Evolutionary conservation across 2,113 vertebrate genomes (phyloP).

Genomic region (Sitta europaea): DNA sequence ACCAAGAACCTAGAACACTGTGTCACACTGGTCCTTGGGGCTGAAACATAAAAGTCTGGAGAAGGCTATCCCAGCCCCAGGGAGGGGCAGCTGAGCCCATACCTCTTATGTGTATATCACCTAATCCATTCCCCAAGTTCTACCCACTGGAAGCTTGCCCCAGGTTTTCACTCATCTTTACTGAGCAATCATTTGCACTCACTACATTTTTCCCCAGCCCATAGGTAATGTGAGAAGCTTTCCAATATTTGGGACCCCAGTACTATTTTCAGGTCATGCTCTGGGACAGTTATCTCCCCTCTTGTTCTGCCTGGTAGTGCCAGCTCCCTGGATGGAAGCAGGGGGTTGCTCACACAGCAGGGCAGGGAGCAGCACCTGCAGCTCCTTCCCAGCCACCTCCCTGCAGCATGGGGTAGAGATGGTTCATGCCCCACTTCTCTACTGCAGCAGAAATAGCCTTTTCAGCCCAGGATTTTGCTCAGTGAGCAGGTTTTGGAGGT

Average conservation of each 20-base stretch:
- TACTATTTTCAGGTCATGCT: not conserved
- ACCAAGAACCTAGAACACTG: not conserved
- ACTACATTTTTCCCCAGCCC: not conserved
- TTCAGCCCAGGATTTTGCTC: not conserved
- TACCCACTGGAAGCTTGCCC: not conserved
- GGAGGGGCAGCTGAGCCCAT: not conserved
- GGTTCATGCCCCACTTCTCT: not conserved
- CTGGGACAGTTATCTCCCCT: not conserved
- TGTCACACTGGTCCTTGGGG: not conserved
- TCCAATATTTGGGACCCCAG: not conserved
- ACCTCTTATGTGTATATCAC: not conserved
- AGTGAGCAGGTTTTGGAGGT: not conserved
- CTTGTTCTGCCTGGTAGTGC: not conserved
- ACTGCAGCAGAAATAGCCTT: not conserved
- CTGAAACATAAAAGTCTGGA: not conserved
- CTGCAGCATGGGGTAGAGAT: not conserved
- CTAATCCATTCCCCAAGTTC: not conserved
- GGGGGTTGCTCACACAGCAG: not conserved
- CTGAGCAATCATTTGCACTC: not conserved
- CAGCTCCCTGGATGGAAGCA: rapidly evolving
- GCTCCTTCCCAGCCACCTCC: not conserved
- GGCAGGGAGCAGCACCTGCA: not conserved
- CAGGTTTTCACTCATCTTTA: not conserved
- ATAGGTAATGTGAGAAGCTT: not conserved
- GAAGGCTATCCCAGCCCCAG: not conserved